Conservation (phyloP, 2,888 invertebrate genomes). For the Oegoconia quadripuncta region DNA sequence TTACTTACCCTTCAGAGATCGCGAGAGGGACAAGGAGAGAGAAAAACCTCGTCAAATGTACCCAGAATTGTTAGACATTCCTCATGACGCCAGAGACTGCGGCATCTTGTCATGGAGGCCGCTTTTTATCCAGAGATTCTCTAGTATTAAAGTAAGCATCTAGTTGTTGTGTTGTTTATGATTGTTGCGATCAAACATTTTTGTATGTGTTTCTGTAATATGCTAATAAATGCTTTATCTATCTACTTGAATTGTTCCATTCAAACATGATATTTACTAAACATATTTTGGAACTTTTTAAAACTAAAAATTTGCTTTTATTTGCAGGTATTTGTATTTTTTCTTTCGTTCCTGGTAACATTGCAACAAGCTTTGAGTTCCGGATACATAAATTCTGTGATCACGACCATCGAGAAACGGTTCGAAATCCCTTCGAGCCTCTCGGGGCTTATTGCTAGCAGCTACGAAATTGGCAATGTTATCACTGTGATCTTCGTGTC, state of each 20-base stretch:
- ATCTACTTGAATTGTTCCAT: no score
- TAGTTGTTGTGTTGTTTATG: neutral
- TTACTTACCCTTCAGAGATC: slow-evolving; percentile 66
- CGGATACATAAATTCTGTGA: slow-evolving; percentile 96
- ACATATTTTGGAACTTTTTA: no score
- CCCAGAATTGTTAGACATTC: slow-evolving; percentile 82
- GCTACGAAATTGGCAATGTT: slow-evolving; percentile 97
- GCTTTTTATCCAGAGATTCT: slow-evolving; percentile 90
- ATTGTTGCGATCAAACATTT: no score
- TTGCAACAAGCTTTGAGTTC: slow-evolving; percentile 94
- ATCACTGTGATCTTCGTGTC: slow-evolving; percentile 97
- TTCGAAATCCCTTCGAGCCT: slow-evolving; percentile 96
- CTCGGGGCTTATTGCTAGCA: slow-evolving; percentile 95
- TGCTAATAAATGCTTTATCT: no score
- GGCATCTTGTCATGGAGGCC: slow-evolving; percentile 93
- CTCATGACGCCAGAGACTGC: slow-evolving; percentile 88
- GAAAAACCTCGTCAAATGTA: slow-evolving; percentile 79
- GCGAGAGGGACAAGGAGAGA: slow-evolving; percentile 76
- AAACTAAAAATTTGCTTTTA: slow-evolving; percentile 11
- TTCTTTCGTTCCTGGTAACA: slow-evolving; percentile 93
- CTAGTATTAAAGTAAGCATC: slow-evolving; percentile 89
- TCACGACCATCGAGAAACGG: slow-evolving; percentile 97
- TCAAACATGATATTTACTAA: no score
- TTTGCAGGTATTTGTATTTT: slow-evolving; percentile 90
- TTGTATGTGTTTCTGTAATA: no score